These are phyloP conservation scores for Metallyticus violacea DNA, from an alignment of 2,888 invertebrate species.

Conservation along the genomic window DNA sequence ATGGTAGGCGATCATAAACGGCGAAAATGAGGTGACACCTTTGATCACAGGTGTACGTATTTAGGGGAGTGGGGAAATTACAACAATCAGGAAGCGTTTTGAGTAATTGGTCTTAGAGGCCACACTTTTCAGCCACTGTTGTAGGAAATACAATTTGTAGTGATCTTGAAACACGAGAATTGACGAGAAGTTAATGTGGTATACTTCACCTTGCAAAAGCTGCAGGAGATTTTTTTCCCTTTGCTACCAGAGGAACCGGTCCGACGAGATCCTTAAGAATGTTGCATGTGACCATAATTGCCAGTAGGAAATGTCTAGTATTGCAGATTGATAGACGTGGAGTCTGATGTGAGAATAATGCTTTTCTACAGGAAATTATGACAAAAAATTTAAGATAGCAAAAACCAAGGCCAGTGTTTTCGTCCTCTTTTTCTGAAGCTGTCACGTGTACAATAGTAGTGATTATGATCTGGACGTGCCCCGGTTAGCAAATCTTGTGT, in stretches of 20 bases:
- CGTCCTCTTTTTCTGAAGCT: not conserved
- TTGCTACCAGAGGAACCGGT: not conserved
- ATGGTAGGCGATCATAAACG: no score
- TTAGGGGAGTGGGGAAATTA: no score
- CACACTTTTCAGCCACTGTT: not conserved
- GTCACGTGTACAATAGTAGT: not conserved
- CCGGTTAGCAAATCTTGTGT: not conserved
- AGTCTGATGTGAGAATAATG: not conserved
- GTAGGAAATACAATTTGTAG: not conserved
- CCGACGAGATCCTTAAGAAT: not conserved
- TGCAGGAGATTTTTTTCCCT: not conserved
- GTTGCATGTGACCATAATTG: not conserved
- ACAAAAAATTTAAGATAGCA: no score
- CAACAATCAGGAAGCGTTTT: no score
- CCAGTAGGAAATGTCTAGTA: not conserved
- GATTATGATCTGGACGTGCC: not conserved
- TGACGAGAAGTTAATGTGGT: no score
- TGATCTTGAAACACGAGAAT: not conserved
- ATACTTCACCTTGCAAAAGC: not conserved
- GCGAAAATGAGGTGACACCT: no score
- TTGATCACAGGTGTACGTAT: no score
- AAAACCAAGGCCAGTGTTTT: not conserved
- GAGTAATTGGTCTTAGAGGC: not conserved
- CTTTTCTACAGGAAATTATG: not conserved
- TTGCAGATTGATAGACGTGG: not conserved